Percentiles rank a stretch among this genome's conserved stretches.
phyloP scores from a whole-genome alignment of 2,888 invertebrate genomes.

The Tineola bisselliella region DNA sequence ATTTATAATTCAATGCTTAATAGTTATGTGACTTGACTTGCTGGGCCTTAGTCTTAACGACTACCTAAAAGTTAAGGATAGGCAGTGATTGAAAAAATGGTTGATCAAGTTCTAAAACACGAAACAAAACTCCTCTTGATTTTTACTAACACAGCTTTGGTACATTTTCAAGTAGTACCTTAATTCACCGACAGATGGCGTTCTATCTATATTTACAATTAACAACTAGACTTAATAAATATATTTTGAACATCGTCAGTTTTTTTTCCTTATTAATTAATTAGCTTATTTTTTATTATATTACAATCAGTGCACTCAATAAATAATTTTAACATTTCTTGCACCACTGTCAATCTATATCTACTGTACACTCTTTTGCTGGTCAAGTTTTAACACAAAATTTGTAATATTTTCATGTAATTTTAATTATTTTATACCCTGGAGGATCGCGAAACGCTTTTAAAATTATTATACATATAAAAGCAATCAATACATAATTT shows the following conservation, averaged over 20 bases:
- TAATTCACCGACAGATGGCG: conserved; percentile 61
- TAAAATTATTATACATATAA: not conserved
- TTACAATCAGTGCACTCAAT: conserved; percentile 3
- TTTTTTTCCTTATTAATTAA: conserved; percentile 27
- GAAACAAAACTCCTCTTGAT: not conserved
- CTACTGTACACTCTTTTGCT: not conserved
- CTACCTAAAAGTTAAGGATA: too few species aligned
- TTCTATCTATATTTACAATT: conserved; percentile 43
- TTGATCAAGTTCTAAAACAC: too few species aligned
- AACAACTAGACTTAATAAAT: conserved; percentile 10
- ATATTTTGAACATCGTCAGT: conserved; percentile 64
- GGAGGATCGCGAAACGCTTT: not conserved
- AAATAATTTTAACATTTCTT: conserved; percentile 8
- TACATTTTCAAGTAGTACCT: conserved; percentile 27
- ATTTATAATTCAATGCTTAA: too few species aligned
- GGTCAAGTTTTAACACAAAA: not conserved
- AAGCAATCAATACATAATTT: not conserved
- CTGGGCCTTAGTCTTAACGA: too few species aligned
- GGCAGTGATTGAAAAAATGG: too few species aligned
- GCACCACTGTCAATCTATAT: conserved; percentile 9
- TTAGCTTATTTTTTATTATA: not conserved
- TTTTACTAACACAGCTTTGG: not conserved
- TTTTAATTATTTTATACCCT: not conserved
- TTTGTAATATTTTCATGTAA: not conserved
- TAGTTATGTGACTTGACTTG: too few species aligned